Evolutionary conservation across 2,113 vertebrate genomes (phyloP).

Genomic region (Spea multiplicata): DNA sequence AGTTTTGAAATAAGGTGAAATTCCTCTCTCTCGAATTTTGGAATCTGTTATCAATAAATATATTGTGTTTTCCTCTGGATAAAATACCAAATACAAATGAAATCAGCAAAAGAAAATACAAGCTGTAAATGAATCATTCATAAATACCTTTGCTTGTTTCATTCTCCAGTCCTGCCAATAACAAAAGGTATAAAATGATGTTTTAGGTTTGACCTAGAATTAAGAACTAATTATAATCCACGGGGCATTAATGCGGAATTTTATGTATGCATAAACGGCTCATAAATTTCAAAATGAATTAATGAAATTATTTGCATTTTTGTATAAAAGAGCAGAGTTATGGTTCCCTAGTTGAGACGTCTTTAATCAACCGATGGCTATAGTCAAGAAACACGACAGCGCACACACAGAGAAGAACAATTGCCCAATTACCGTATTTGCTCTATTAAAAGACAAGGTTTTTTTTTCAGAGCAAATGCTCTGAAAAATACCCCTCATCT

Average conservation of each 20-base stretch:
- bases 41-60: constrained; percentile 40
- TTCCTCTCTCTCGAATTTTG: constrained; percentile 16
- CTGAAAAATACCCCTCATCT: no score
- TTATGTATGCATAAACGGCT: constrained; percentile 2
- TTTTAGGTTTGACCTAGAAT: constrained; percentile 34
- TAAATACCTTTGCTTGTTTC: constrained; percentile 42
- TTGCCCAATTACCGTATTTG: no score
- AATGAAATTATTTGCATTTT: neutral
- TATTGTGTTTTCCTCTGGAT: constrained; percentile 32
- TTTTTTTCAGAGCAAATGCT: no score
- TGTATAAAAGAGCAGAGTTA: neutral
- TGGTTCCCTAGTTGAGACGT: constrained; percentile 4
- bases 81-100: constrained; percentile 42
- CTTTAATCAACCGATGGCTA: no score
- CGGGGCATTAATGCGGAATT: constrained; percentile 7
- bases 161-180: constrained; percentile 29
- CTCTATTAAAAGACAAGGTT: no score
- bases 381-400: no score
- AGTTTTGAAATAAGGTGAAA: constrained; percentile 22
- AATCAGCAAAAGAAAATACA: constrained; percentile 44
- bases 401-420: no score
- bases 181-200: constrained; percentile 40
- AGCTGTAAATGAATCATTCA: constrained; percentile 36
- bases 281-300: neutral
- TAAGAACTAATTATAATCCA: constrained; percentile 12